Evolutionary conservation across 1,140 invertebrate genomes (phyloP), one percentile per base, ranked within the genome.

Genomic region (Drosophila fuyamai): DNA sequence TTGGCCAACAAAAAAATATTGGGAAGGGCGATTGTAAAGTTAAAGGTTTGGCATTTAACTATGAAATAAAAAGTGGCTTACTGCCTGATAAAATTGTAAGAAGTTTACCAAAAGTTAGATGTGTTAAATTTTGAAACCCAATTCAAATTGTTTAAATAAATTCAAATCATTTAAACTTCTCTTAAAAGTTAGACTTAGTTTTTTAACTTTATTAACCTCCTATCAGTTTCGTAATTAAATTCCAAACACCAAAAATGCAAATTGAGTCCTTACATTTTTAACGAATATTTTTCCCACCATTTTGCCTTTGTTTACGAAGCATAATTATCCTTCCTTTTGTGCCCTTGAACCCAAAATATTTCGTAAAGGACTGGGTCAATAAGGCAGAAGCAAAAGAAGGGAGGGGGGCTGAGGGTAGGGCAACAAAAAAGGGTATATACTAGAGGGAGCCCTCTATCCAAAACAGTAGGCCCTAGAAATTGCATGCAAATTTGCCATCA

Each of bases 401-500:
- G 12, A 0, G 13, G 27, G 23, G 35, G 2, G 35, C 29, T 32
- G 38, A 13, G 36, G 16, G 43, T 18, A 16, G 44, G 66, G 47
- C 38, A 14, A 23, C 23, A 27, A 48, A 48, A 29, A 43, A 16
- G 48, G n/a, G 29, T 48, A 35, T 36, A 43, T 6, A 18, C 27
- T 12, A 59, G 43, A 47, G n/a, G 27, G 44, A 18, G 12, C 12
- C 18, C 44, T 12, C 44, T 13, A 27, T 47, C 18, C 7, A 65
- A 38, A 29, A 23, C 13, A 9, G 10, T 32, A 12, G 5, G 23
- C 40, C 43, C 43, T 23, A 18, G 46, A 59, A 84, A 76, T 80
- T 72, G 57, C 73, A 84, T 81, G 43, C 60, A 85, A 85, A 80
- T 81, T 75, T 57, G 51, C 46, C 55, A 85, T 72, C 27, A 38